These are phyloP conservation scores for Crocodylus rhombifer DNA, from an alignment of 2,797 vertebrate genomes.

Conservation along the genomic window DNA sequence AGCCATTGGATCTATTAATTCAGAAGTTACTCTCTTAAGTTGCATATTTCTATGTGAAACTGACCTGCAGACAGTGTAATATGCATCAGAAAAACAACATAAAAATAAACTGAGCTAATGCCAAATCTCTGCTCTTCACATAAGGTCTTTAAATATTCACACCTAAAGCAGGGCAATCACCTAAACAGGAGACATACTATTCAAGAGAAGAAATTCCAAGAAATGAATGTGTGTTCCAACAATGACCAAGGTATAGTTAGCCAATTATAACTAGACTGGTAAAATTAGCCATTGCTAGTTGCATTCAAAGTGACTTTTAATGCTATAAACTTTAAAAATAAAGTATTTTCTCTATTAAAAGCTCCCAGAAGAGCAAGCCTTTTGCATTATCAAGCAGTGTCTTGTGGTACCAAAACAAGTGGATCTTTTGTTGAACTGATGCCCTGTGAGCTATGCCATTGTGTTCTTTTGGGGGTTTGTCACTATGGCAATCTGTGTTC, in stretches of 20 bases:
- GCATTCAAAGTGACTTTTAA: background rate
- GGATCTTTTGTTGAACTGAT: background rate
- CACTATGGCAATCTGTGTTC: background rate
- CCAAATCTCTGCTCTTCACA: background rate
- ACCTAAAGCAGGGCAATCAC: background rate
- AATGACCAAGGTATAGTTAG: background rate
- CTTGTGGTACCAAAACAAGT: background rate
- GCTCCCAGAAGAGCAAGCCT: background rate
- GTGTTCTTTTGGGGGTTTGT: background rate
- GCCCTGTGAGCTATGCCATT: background rate
- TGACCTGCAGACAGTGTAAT: slow-evolving; percentile 25
- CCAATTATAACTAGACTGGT: background rate
- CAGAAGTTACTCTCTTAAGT: slow-evolving; percentile 14
- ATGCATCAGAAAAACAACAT: background rate
- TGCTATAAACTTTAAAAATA: background rate
- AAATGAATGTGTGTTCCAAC: background rate
- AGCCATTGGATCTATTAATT: slow-evolving; percentile 60
- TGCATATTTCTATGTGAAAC: slow-evolving; percentile 30
- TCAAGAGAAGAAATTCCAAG: background rate
- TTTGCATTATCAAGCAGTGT: background rate
- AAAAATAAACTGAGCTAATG: slow-evolving; percentile 19
- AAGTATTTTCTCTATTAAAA: background rate
- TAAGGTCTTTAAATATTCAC: background rate
- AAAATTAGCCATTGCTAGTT: background rate
- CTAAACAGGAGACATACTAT: background rate